Base-by-base conservation (phyloP, 2,888 invertebrate genomes). In the Caenorhabditis sp. region DNA sequence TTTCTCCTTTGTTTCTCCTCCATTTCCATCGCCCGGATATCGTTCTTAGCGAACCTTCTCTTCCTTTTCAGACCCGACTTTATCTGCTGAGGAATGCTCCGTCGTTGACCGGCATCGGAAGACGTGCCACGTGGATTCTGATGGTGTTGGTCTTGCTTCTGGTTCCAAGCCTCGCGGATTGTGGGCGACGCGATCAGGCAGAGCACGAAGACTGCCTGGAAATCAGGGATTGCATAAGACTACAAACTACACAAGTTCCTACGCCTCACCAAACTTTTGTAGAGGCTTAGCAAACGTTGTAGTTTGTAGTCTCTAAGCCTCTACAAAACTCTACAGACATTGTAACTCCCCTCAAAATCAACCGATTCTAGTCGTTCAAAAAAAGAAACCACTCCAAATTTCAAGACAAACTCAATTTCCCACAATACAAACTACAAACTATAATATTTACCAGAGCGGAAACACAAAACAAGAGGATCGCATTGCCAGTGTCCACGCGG, bases 1-100 rank as follows among this genome's bases (percentile, higher is more conserved):
- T 54, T 38, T 22, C 14, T 26, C 10, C 68, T n/a, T 24, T 61
- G 49, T 54, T 51, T 68, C 54, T 77, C 76, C 24, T 77, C 76
- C 47, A 47, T 59, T 31, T 76, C 75, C 75, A 69, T 61, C 5
- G 69, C 69, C 10, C 49, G 38, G 16, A 77, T 77, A 12, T 77
- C 77, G 41, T 77, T 77, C 31, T 70, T 69, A 19, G 31, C 59
- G 41, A 70, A 70, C 38, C 77, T 38, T n/a, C 70, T 16, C 47
- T 77, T 69, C 10, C 77, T 28, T 56, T 70, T 69, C 4, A 54
- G 54, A n/a, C 61, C 54, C 26, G 54, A 54, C 14, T 63, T 63
- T 16, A 44, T 63, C n/a, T 38, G 22, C 1, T 41, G 24, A 1
- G 61, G 63, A 6, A 61, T 41, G 5, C 61, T 41, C 14, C 16